Base-by-base conservation (phyloP, 2,113 vertebrate species). In the Ceyx melanurus region DNA sequence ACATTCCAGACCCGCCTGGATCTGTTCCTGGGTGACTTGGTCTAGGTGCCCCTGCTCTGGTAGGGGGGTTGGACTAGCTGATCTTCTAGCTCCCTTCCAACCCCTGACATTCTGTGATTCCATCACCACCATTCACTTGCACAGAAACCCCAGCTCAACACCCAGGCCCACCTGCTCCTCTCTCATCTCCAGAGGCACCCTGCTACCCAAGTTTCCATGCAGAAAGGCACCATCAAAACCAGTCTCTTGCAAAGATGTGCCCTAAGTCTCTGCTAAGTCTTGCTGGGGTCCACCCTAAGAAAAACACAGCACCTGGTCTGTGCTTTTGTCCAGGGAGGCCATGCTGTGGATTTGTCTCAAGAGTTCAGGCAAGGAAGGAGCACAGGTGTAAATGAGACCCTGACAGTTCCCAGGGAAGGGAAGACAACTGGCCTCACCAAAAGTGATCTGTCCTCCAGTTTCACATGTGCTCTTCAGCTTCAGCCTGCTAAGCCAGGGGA, bases 141-240 rank as follows among this genome's bases (percentile, higher is more conserved):
- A 0, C 0, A 3, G 29, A 82, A 90, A 70, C 22, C 19, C 2
- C 1, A 48, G 50, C 19, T 70, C 42, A 61, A 0, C 46, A 51
- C 67, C 13, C 37, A 5, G 13, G 26, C 20, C 20, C 51, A n/a
- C 37, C 62, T 60, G n/a, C 28, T 64, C 42, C 23, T 74, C 71
- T 23, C 58, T 51, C 1, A 0, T 40, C 19, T 50, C 81, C 64
- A 50, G 54, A 0, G 0, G 31, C 12, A 46, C 31, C 11, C n/a
- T 11, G 31, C 31, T 16, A 16, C 26, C 25, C 0, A 0, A 0
- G 0, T 25, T 72, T 60, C 43, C 53, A 57, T 0, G 0, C 43
- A 58, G 87, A 81, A 82, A 75, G 1, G 15, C 17, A 31, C 48
- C 35, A 28, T 51, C 70, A 33, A 58, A 85, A 53, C 15, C 50